These are phyloP conservation scores for Hypomesus transpacificus DNA, from an alignment of 2,113 vertebrate species.

Conservation along the genomic window DNA sequence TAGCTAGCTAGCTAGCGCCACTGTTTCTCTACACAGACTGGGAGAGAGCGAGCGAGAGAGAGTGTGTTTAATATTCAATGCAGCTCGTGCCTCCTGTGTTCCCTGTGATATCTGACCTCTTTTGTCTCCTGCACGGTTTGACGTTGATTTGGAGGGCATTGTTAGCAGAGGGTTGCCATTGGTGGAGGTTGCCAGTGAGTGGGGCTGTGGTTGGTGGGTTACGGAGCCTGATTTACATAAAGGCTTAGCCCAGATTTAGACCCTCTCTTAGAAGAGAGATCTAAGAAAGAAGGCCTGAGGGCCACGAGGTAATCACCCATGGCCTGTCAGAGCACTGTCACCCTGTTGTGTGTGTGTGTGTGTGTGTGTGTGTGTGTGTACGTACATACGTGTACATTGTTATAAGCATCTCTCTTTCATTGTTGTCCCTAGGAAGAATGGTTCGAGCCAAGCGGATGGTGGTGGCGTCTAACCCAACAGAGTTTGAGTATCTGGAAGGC, in stretches of 20 bases:
- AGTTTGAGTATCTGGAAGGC: constrained; percentile 77
- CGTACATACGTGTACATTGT: constrained; percentile 28
- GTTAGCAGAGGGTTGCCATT: constrained; percentile 66
- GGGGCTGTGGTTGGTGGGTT: constrained; percentile 66
- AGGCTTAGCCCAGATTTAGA: constrained; percentile 76
- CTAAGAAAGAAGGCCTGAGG: constrained; percentile 70
- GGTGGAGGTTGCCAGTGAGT: constrained; percentile 56
- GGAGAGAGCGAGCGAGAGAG: constrained; percentile 53
- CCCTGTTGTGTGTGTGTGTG: constrained; percentile 49
- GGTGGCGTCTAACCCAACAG: constrained; percentile 72
- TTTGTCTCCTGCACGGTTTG: constrained; percentile 70
- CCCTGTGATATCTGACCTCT: constrained; percentile 74
- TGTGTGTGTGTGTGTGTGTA: constrained; percentile 20
- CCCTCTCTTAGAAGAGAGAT: constrained; percentile 63
- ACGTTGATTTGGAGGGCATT: constrained; percentile 76
- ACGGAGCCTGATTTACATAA: constrained; percentile 68
- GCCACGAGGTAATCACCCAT: constrained; percentile 72
- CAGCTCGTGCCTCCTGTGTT: constrained; percentile 65
- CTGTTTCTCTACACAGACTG: background rate
- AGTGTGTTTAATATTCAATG: constrained; percentile 64
- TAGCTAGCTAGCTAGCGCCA: constrained; percentile 57
- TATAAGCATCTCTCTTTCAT: constrained; percentile 22
- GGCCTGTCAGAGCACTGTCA: constrained; percentile 68
- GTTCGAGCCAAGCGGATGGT: constrained; percentile 82
- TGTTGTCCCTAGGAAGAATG: constrained; percentile 72